Base-by-base conservation (phyloP, 2,888 invertebrate species). In the Atrina japonica region DNA sequence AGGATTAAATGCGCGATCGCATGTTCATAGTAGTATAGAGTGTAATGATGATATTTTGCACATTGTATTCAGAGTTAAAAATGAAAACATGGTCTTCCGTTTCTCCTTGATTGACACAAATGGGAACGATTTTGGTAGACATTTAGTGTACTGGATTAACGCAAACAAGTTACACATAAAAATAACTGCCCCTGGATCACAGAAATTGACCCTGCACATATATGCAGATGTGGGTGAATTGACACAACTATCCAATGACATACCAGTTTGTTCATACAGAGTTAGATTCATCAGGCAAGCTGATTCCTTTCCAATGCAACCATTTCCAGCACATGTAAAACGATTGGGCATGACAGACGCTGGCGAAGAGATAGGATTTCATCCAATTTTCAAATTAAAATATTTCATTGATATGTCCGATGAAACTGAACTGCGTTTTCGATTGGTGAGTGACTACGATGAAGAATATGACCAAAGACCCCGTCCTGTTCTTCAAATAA, bases 261-360 rank as follows among this genome's bases (percentile, higher is more conserved):
- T 47, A 40, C 47, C 64, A 2, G 43, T 67, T 1, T 72, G 71
- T 67, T 67, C 66, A 14, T 72, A 72, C 40, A 30, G 55, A 1
- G 21, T 72, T 6, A 29, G 58, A 14, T 72, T 72, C 40, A 67
- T 21, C 7, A 43, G 43, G n/a, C 21, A 9, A 11, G 45, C 25
- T 18, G 50, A 63, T 3, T 40, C 41, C 16, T 27, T 29, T 2
- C 49, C 45, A 3, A 58, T 50, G n/a, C 49, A 43, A 7, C 49
- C 50, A 23, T 63, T 66, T 11, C 63, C 71, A 35, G 53, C 21
- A 9, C 47, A 61, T 35, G 25, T 64, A 21, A 56, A 47, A 5
- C 55, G 53, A 41, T 21, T 67, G 3, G 71, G 71, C 16, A 43
- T 64, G 29, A 72, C 71, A 2, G 50, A 43, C 18, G 41, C 41